Percentiles rank a stretch among this genome's conserved stretches.
phyloP scores from a whole-genome alignment of 2,113 vertebrate genomes.

The Carassius carassius region DNA sequence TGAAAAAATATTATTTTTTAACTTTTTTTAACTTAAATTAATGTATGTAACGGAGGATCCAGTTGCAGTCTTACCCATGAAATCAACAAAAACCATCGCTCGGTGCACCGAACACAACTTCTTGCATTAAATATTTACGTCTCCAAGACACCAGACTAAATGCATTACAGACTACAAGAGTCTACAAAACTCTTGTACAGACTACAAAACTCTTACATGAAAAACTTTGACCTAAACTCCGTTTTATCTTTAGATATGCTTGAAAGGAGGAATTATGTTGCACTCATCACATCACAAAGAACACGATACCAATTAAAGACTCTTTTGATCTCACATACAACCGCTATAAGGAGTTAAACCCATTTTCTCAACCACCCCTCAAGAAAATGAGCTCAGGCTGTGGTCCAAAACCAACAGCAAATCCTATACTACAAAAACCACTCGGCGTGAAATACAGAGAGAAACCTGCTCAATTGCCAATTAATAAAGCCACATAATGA shows the following conservation, averaged over 20 bases:
- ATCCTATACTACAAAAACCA: conserved; percentile 8
- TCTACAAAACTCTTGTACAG: not conserved
- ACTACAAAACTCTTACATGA: not conserved
- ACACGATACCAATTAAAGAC: conserved; percentile 30
- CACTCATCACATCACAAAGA: conserved; percentile 16
- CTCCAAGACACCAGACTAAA: not conserved
- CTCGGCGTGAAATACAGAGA: not conserved
- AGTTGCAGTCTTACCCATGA: not conserved
- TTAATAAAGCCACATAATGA: conserved; percentile 1
- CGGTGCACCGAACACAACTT: not conserved
- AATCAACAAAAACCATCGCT: not conserved
- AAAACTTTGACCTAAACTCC: not conserved
- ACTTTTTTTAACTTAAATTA: too few species aligned
- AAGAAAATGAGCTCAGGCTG: conserved; percentile 39
- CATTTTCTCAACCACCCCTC: conserved; percentile 28
- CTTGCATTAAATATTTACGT: conserved; percentile 7
- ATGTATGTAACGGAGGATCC: not conserved
- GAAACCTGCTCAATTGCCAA: not conserved
- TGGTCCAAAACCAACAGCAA: conserved; percentile 15
- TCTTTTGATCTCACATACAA: conserved; percentile 3
- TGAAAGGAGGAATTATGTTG: conserved; percentile 7
- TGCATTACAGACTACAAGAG: not conserved
- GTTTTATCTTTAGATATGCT: not conserved
- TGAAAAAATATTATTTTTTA: too few species aligned
- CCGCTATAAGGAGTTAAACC: conserved; percentile 29